Conservation (phyloP, 2,113 vertebrate species). For the Phyllostomus discolor region DNA sequence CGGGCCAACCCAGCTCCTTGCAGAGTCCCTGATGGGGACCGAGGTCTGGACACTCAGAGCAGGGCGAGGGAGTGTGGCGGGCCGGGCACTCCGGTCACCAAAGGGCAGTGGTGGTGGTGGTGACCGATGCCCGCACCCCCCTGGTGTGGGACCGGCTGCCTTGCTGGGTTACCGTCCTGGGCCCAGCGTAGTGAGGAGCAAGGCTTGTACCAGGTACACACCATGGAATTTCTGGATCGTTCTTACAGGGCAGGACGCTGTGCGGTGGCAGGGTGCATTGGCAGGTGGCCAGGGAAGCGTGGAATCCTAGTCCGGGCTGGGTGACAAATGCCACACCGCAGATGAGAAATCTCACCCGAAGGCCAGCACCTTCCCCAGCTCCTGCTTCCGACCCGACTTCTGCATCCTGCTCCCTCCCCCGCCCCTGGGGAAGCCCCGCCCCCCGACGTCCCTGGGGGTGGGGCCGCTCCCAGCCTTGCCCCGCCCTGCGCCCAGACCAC, state of each 20-base stretch:
- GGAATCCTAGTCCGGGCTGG: not conserved
- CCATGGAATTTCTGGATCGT: not conserved
- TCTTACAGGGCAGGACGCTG: not conserved
- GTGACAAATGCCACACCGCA: fast-evolving
- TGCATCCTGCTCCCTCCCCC: fast-evolving
- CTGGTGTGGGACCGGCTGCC: fast-evolving
- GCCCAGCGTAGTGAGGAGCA: not conserved
- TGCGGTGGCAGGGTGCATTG: fast-evolving
- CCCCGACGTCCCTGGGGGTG: not conserved
- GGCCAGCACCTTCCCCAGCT: fast-evolving
- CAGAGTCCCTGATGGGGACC: not conserved
- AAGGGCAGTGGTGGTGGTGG: fast-evolving
- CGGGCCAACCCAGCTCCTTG: not conserved
- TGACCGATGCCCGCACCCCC: fast-evolving
- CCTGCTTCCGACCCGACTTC: not conserved
- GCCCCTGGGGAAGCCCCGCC: not conserved
- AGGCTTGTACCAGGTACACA: fast-evolving
- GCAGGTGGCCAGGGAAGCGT: not conserved
- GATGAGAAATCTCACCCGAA: fast-evolving
- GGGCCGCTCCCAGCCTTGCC: conserved; percentile 51
- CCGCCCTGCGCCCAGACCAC: not conserved
- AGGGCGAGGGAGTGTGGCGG: no score
- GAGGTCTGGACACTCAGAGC: not conserved
- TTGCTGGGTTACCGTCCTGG: fast-evolving
- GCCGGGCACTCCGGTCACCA: fast-evolving